Percentiles rank a stretch among this genome's conserved stretches.
These are phyloP conservation scores for Propsilocerus akamusi DNA, from an alignment of 1,140 invertebrate genomes.

Conservation along the genomic window DNA sequence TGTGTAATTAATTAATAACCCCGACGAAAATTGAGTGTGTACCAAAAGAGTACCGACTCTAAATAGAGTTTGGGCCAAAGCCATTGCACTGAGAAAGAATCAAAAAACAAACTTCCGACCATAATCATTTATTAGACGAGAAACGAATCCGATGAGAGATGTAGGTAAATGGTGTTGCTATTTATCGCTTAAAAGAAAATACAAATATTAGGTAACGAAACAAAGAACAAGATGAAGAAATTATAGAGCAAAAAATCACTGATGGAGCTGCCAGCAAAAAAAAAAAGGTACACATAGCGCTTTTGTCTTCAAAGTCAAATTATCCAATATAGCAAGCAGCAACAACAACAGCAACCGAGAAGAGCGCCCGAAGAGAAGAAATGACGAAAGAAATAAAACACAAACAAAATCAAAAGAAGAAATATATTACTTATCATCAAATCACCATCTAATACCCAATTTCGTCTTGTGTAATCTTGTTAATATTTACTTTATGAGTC, in stretches of 20 bases:
- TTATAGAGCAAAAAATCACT: neutral
- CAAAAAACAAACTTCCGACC: constrained; percentile 1
- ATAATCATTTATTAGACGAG: constrained; percentile 3
- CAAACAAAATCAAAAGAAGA: neutral
- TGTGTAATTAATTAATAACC: constrained; percentile 4
- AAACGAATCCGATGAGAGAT: neutral
- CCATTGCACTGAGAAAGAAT: neutral
- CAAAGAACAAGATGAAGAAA: constrained; percentile 1
- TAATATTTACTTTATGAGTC: constrained; percentile 4
- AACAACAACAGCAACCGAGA: too few relatives aligned
- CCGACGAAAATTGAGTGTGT: neutral
- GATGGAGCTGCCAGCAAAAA: neutral
- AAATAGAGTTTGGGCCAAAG: too few relatives aligned
- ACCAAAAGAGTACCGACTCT: neutral
- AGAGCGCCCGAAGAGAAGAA: too few relatives aligned
- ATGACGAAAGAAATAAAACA: too few relatives aligned
- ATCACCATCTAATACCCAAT: constrained; percentile 3
- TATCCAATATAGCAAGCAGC: too few relatives aligned
- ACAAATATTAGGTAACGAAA: neutral
- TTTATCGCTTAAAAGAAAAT: neutral
- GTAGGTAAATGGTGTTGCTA: constrained; percentile 1
- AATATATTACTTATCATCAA: constrained; percentile 4
- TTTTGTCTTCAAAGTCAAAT: constrained; percentile 1
- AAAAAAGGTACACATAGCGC: neutral
- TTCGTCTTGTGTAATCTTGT: constrained; percentile 2